Conservation (phyloP, 1,140 invertebrate species). For the Portunus trituberculatus region DNA sequence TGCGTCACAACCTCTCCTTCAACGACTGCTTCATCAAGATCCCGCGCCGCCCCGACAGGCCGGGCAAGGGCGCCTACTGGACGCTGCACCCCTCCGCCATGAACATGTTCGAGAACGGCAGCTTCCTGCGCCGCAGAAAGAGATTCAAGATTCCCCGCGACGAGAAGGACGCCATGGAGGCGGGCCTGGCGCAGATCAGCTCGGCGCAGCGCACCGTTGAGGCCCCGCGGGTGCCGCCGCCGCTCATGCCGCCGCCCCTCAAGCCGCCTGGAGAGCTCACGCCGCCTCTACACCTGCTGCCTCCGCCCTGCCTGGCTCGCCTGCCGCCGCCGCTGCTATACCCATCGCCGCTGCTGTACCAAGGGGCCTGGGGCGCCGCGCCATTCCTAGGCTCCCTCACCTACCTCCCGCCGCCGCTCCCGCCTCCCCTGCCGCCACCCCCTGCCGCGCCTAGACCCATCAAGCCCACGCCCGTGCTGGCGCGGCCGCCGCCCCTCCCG, state of each 20-base stretch:
- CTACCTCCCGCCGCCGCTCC: slow-evolving; percentile 61
- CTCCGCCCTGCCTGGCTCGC: slow-evolving; percentile 43
- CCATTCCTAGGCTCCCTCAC: slow-evolving; percentile 50
- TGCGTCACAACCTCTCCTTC: slow-evolving; percentile 74
- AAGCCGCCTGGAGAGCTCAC: neutral
- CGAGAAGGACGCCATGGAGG: slow-evolving; percentile 62
- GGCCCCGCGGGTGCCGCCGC: neutral
- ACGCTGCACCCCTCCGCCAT: slow-evolving; percentile 71
- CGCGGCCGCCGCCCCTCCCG: slow-evolving; percentile 36
- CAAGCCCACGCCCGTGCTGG: slow-evolving; percentile 58
- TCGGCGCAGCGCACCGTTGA: neutral
- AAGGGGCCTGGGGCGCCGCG: slow-evolving; percentile 51
- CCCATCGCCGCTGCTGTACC: slow-evolving; percentile 61
- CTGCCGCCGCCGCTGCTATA: slow-evolving; percentile 61
- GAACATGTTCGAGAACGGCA: slow-evolving; percentile 74
- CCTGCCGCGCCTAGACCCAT: slow-evolving; percentile 53
- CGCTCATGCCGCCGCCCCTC: neutral
- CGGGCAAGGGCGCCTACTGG: slow-evolving; percentile 74
- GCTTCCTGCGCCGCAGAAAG: slow-evolving; percentile 67
- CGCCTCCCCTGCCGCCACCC: slow-evolving; percentile 50
- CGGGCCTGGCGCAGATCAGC: slow-evolving; percentile 55
- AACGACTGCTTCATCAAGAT: slow-evolving; percentile 75
- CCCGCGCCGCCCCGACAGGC: slow-evolving; percentile 65
- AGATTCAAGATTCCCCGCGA: slow-evolving; percentile 63
- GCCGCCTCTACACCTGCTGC: slow-evolving; percentile 57